Evolutionary conservation across 2,113 vertebrate species (phyloP), one percentile per base, ranked within the genome.

Genomic region (Papio anubis): DNA sequence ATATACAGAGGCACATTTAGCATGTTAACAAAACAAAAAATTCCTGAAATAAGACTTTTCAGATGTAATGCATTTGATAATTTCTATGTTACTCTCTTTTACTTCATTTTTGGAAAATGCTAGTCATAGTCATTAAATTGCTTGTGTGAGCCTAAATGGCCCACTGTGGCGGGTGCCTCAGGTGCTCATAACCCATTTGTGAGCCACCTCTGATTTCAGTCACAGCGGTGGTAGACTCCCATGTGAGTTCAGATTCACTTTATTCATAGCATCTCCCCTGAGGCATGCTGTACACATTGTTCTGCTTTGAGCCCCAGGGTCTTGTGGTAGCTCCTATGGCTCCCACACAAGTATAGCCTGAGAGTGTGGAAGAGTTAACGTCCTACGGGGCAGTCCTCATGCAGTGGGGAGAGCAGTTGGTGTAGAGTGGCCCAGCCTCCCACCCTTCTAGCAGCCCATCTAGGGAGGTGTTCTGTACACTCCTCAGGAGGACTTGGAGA

Each of bases 261-360:
- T 6, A 5, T 32, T 88, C 64, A 17, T 0, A 8, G 5, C 32
- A 12, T 35, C 27, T 1, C 12, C 2, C 13, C 20, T 43, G 35
- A 50, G 45, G 78, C 21, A 70, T 3, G 2, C 1, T 27, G 66
- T 18, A 20, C n/a, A 25, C 13, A 68, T 32, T 21, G 52, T n/a
- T 6, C 48, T 12, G 20, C 16, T 50, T 92, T 27, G 21, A 80
- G 30, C n/a, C 12, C 10, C 13, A 3, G 45, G 30, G 38, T 32
- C 45, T 38, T n/a, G 9, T 59, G n/a, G 57, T 27, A 21, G 38
- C 18, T 6, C 27, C 38, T 52, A 5, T 57, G 13, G 21, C 30
- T 45, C 38, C 14, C 43, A 84, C 3, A n/a, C 18, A 80, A 23
- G 10, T 32, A 30, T 7, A 55, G 20, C 48, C 52, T 59, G 27